Conservation (phyloP, 2,888 invertebrate species). For the Atethmia centrago region DNA sequence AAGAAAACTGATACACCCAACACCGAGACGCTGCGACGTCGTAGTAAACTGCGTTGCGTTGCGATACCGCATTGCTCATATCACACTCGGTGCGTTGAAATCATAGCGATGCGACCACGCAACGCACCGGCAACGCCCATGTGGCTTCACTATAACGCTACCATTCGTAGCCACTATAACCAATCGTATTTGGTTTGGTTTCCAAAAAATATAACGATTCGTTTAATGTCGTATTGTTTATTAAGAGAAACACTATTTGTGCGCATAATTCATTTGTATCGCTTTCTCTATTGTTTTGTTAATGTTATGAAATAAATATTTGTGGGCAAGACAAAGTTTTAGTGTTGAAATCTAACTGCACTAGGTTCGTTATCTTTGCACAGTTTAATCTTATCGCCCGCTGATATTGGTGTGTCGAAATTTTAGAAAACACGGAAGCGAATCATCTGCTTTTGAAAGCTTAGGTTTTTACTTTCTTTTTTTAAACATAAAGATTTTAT, state of each 20-base stretch:
- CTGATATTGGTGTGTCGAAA: slow-evolving; percentile 35
- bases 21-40: no score
- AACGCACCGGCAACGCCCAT: no score
- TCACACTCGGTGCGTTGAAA: no score
- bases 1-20: no score
- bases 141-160: not conserved
- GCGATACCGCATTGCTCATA: no score
- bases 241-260: slow-evolving; percentile 55
- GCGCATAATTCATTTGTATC: slow-evolving; percentile 47
- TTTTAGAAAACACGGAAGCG: slow-evolving; percentile 39
- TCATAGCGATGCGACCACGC: no score
- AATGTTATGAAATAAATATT: slow-evolving; percentile 59
- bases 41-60: no score
- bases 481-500: not conserved
- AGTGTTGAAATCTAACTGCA: slow-evolving; percentile 40
- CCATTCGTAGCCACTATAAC: slow-evolving; percentile 24
- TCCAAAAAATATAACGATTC: slow-evolving; percentile 58
- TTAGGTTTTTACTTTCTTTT: not conserved
- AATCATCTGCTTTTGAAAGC: slow-evolving; percentile 5
- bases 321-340: slow-evolving; percentile 56
- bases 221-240: slow-evolving; percentile 62
- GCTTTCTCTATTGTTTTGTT: slow-evolving; percentile 64
- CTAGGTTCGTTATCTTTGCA: slow-evolving; percentile 46
- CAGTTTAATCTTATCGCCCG: slow-evolving; percentile 47
- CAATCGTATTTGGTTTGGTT: slow-evolving; percentile 59